phyloP scores from a whole-genome alignment of 2,888 invertebrate genomes.

The Chouioia cunea region DNA sequence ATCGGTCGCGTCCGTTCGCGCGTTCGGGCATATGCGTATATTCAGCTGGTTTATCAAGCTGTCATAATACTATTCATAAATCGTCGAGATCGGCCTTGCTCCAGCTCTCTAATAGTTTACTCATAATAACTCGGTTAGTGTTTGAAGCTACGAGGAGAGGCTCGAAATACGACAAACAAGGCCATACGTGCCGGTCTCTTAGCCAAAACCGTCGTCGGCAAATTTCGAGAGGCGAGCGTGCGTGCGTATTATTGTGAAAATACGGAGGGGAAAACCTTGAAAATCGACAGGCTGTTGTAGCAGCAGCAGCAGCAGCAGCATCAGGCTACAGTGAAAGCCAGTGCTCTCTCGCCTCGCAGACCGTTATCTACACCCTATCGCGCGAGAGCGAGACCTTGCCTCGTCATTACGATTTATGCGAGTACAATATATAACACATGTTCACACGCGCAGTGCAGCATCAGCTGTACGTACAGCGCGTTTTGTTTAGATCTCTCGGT shows the following conservation, averaged over 20 bases:
- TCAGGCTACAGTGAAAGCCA: neutral
- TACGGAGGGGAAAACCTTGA: conserved; percentile 38
- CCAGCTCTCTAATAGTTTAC: conserved; percentile 9
- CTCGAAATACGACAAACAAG: too few species aligned
- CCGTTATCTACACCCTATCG: conserved; percentile 30
- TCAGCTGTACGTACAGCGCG: neutral
- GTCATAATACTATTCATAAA: neutral
- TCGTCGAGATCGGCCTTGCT: conserved; percentile 32
- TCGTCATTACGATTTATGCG: conserved; percentile 31
- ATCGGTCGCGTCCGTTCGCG: neutral
- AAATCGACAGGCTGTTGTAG: conserved; percentile 31
- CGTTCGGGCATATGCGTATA: neutral
- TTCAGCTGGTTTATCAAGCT: neutral
- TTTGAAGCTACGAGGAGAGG: too few species aligned
- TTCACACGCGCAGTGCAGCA: too few species aligned
- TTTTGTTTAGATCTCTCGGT: too few species aligned
- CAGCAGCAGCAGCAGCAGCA: conserved; percentile 19
- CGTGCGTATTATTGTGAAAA: conserved; percentile 7
- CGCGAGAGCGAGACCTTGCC: conserved; percentile 25
- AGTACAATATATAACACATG: neutral
- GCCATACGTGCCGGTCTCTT: too few species aligned
- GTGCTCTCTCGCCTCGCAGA: conserved; percentile 16
- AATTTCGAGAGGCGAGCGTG: conserved; percentile 1
- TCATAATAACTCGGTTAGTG: too few species aligned
- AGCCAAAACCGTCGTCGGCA: neutral